phyloP scores from a whole-genome alignment of 2,888 invertebrate genomes.

The Branchinecta sandiegonensis region DNA sequence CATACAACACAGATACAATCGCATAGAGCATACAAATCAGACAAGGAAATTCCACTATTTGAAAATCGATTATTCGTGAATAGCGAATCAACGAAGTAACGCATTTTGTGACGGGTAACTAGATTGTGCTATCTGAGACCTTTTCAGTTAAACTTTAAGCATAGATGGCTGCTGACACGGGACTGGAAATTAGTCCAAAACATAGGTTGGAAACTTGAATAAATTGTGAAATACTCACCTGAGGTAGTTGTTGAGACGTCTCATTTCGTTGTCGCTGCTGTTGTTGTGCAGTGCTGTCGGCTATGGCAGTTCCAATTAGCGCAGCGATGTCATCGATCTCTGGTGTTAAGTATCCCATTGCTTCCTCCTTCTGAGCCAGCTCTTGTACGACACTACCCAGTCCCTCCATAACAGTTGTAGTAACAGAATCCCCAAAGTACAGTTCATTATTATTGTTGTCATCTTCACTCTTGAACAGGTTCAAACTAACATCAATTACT shows the following conservation, averaged over 20 bases:
- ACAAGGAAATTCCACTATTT: no score
- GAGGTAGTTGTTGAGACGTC: conserved; percentile 22
- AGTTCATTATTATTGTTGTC: conserved; percentile 48
- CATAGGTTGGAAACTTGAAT: no score
- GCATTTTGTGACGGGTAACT: no score
- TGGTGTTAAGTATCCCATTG: conserved; percentile 34
- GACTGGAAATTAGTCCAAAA: no score
- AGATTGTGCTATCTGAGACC: no score
- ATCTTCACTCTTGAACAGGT: conserved; percentile 37
- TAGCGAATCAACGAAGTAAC: no score
- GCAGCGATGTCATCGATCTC: conserved; percentile 33
- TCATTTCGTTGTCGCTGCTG: conserved; percentile 30
- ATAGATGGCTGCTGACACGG: no score
- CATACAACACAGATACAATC: no score
- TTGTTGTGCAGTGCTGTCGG: conserved; percentile 59
- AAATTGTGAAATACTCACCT: background rate
- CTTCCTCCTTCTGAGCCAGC: conserved; percentile 36
- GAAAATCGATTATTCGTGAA: no score
- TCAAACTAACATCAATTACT: conserved; percentile 31
- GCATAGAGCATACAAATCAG: no score
- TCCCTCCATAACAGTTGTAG: conserved; percentile 25
- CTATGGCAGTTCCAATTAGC: conserved; percentile 59
- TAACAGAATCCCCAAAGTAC: conserved; percentile 35
- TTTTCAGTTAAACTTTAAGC: no score
- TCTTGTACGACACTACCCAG: conserved; percentile 22